Evolutionary conservation across 1,140 invertebrate species (phyloP), one percentile per base, ranked within the genome.

Genomic region (Drosophila eugracilis): DNA sequence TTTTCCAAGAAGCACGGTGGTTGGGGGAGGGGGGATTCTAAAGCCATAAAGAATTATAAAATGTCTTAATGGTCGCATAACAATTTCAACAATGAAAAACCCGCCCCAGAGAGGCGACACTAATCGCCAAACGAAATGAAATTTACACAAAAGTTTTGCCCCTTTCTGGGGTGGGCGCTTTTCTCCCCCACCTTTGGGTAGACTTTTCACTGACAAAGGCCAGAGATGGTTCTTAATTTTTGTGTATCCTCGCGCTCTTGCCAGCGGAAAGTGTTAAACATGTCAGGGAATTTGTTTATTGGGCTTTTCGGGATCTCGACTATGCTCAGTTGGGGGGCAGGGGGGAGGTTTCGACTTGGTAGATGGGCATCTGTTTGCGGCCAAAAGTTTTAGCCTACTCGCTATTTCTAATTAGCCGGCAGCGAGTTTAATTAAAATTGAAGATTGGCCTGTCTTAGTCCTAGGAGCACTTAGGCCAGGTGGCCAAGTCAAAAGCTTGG

Each of bases 201-300:
- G 17, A 34, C 7, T 6, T 7, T 32, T 39, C 60, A 42, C 71
- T 73, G 83, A 89, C 84, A 83, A 60, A 86, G 72, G 72, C 80
- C 80, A 79, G 72, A 85, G 45, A 66, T 66, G 62, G 65, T 53
- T 62, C 65, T 67, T 69, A 53, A 69, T 69, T 67, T 69, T 36
- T 53, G 65, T 69, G 65, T 69, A 67, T 69, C 62, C 62, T 71
- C 55, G 59, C 80, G 79, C 66, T n/a, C n/a, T n/a, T 71, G 47
- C 55, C 50, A 89, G 69, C 81, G 88, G 83, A 80, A 88, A 83
- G 73, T 90, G 83, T 88, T 88, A 84, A 90, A 88, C 78, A 90
- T 90, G 86, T 73, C 88, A 72, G 73, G 78, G 88, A 90, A 90
- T 90, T 90, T 84, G 81, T 88, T 90, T 90, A 90, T 90, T 86